A percentile compares a stretch with the other conserved stretches of the same genome.
Conservation (phyloP, 2,797 vertebrate genomes). For the Decapterus maruadsi region DNA sequence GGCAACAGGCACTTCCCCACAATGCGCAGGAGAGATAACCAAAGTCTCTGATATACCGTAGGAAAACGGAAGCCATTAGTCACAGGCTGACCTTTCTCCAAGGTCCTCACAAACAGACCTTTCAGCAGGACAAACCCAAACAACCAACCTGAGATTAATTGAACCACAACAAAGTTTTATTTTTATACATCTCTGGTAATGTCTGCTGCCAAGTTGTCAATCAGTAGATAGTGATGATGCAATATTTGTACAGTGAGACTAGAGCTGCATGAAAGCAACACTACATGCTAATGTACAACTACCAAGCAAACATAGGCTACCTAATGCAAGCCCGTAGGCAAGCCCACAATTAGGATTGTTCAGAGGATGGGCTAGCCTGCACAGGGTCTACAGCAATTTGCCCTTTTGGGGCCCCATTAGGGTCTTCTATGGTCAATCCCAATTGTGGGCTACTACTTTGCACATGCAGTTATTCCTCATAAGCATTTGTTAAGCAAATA, state of each 20-base stretch:
- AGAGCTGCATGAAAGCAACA: neutral
- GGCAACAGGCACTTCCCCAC: slow-evolving; percentile 77
- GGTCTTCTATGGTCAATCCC: no score
- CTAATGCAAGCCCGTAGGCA: no score
- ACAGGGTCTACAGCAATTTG: no score
- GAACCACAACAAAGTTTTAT: slow-evolving; percentile 8
- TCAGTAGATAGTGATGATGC: neutral
- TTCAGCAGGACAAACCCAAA: slow-evolving; percentile 36
- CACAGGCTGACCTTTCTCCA: slow-evolving; percentile 76
- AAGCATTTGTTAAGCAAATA: no score
- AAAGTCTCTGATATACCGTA: slow-evolving; percentile 64
- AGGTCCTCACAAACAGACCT: slow-evolving; percentile 64
- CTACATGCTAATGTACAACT: neutral
- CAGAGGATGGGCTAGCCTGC: no score
- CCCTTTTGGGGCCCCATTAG: no score
- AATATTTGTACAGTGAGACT: neutral
- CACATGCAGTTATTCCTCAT: no score
- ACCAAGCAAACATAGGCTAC: no score
- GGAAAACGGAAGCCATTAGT: slow-evolving; percentile 83
- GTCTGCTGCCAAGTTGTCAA: neutral
- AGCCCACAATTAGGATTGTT: no score
- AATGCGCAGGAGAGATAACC: slow-evolving; percentile 80
- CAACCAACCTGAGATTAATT: slow-evolving; percentile 35
- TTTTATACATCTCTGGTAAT: neutral
- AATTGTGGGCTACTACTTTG: no score